A percentile compares a stretch with the other conserved stretches of the same genome.
Conservation (phyloP, 2,797 vertebrate genomes). For the Hypotaenidia philippensis region DNA sequence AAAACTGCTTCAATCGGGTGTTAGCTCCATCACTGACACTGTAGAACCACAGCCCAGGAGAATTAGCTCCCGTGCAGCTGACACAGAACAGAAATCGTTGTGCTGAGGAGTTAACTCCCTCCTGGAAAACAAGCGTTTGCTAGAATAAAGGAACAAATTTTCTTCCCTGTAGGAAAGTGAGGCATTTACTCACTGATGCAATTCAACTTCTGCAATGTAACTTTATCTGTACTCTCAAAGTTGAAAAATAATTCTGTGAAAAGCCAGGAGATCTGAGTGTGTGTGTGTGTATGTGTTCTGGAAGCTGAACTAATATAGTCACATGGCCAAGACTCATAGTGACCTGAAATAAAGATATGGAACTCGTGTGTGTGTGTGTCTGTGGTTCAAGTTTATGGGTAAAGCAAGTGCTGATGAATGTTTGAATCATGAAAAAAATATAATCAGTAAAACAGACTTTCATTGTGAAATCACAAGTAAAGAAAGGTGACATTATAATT, state of each 20-base stretch:
- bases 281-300: not conserved
- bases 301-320: not conserved
- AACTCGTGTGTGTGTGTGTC: not conserved
- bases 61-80: not conserved
- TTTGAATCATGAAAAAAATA: not conserved
- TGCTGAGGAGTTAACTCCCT: constrained; percentile 5
- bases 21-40: not conserved
- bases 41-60: not conserved
- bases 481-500: constrained; percentile 7
- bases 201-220: not conserved
- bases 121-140: not conserved
- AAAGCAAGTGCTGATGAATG: not conserved
- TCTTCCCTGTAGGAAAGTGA: not conserved
- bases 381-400: not conserved
- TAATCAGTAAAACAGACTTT: not conserved
- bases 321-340: not conserved
- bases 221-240: not conserved
- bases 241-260: not conserved
- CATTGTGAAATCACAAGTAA: not conserved
- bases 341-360: not conserved
- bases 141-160: not conserved
- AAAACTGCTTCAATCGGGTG: constrained; percentile 37
- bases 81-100: constrained; percentile 20
- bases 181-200: not conserved
- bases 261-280: not conserved